Evolutionary conservation across 2,888 invertebrate species (phyloP).

Genomic region (Perizoma flavofasciatum): DNA sequence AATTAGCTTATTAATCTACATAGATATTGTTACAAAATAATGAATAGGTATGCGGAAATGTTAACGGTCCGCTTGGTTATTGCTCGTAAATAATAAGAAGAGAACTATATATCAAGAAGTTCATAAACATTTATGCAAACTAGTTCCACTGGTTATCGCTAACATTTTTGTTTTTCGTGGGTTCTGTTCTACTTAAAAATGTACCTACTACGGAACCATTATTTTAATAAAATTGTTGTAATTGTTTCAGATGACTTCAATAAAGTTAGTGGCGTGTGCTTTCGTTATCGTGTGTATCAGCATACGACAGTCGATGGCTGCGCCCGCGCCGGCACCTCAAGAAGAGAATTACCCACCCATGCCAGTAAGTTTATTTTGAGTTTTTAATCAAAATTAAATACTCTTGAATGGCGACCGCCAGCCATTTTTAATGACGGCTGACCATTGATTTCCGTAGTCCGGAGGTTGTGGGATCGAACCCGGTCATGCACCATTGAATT

Average conservation of each 20-base stretch:
- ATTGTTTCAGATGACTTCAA: constrained; percentile 62
- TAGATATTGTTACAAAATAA: constrained; percentile 50
- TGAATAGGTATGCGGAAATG: constrained; percentile 47
- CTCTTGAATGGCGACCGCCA: no score
- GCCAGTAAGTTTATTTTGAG: constrained; percentile 64
- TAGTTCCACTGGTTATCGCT: no score
- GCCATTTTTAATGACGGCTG: no score
- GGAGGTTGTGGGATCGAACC: no score
- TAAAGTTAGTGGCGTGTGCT: constrained; percentile 62
- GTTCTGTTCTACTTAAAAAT: no score
- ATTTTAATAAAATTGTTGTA: no score
- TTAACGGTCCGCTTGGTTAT: constrained; percentile 43
- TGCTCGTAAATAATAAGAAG: constrained; percentile 28
- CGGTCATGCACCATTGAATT: no score
- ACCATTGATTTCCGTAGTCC: no score
- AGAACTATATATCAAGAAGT: constrained; percentile 3
- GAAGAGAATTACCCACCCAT: constrained; percentile 71
- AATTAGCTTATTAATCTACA: constrained; percentile 49
- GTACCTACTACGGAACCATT: no score
- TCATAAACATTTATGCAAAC: no score
- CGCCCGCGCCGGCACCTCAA: constrained; percentile 73
- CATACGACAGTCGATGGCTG: constrained; percentile 56
- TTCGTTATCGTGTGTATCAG: constrained; percentile 64
- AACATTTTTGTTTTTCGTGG: no score
- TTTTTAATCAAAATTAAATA: no score